Base-by-base conservation (phyloP, 2,888 invertebrate species). In the Pristionchus arcanus region DNA sequence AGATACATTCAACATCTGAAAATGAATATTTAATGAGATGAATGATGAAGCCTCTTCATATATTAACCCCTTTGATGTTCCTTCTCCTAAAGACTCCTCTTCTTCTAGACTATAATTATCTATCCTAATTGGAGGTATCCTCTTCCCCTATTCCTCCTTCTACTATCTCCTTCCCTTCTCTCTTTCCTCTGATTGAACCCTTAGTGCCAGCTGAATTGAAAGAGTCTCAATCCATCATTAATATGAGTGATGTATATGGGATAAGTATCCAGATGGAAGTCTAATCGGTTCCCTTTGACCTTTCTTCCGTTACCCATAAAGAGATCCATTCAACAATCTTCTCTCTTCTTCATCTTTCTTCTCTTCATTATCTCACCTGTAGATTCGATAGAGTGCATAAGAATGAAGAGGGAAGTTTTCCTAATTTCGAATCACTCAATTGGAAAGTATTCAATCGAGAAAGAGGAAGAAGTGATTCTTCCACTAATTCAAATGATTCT, bases 1-100 rank as follows among this genome's bases (percentile, higher is more conserved):
- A 31, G 88, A 88, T 31, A 88, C 55, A 88, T 88, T 88, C 74
- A 88, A 37, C 74, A 88, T 77, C 88, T 88, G 77, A 31, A 88
- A 21, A 37, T 2, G 34, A 28, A 53, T 34, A 9, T 49, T 49
- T 13, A 28, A 25, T 19, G 19, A 55, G 55, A 85, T 63, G 13
- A 63, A 59, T 85, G 31, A 63, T 25, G 19, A 37, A 59, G 16
- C n/a, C 21, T 55, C 34, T 37, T 31, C 77, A 15, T 77, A 16
- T 19, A 25, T 71, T 71, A n/a, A 34, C 16, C 31, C 53, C 83
- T 28, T 53, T 53, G 49, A 53, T 83, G 49, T 28, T 49, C 83
- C 31, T 83, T 83, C 31, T 31, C 83, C 53, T 49, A 83, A 53
- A 53, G 13, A 49, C 49, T 28, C 42, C 77, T 13, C 49, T 16